Conservation (phyloP, 1,140 invertebrate species). For the Armadillidium nasatum region DNA sequence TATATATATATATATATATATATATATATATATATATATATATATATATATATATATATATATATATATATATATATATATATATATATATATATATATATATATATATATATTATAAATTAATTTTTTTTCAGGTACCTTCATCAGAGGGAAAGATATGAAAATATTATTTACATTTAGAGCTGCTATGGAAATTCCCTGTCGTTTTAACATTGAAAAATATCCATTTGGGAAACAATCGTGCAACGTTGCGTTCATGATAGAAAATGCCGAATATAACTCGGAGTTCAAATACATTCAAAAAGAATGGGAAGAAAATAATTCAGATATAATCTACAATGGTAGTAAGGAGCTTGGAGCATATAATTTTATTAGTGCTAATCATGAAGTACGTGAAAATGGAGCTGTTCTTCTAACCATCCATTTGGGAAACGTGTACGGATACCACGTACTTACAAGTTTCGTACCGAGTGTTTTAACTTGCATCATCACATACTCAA, state of each 20-base stretch:
- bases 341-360: neutral
- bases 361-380: neutral
- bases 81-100: no score
- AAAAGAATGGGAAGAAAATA: neutral
- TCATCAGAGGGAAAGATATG: no score
- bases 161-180: no score
- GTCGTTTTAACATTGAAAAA: neutral
- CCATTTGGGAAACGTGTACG: neutral
- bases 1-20: no score
- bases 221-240: conserved; percentile 5
- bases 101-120: no score
- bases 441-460: neutral
- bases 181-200: neutral
- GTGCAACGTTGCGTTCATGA: neutral
- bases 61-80: no score
- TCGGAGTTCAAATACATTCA: neutral
- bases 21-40: no score
- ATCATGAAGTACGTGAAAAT: neutral
- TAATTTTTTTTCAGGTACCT: no score
- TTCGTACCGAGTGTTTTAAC: neutral
- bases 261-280: neutral
- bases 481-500: neutral
- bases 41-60: no score
- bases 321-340: neutral
- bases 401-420: neutral